phyloP scores from a whole-genome alignment of 2,113 vertebrate genomes.

The Chiloscyllium plagiosum region DNA sequence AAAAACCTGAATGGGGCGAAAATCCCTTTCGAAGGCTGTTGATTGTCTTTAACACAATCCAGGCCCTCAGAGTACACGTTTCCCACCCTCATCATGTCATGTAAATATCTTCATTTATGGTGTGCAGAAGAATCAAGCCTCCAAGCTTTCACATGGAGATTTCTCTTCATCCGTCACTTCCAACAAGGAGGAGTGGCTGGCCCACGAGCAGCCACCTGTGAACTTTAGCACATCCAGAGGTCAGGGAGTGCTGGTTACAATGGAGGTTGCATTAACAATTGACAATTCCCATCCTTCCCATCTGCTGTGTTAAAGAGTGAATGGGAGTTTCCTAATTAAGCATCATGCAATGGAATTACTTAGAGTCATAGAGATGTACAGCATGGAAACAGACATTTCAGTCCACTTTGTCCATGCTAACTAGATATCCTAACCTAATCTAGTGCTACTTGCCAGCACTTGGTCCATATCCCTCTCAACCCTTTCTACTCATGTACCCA shows the following conservation, averaged over 20 bases:
- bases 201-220: neutral
- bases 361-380: too few relatives aligned
- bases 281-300: neutral
- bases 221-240: neutral
- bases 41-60: neutral
- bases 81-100: slow-evolving; percentile 18
- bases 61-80: neutral
- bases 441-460: too few relatives aligned
- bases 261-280: neutral
- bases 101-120: neutral
- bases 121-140: neutral
- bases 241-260: neutral
- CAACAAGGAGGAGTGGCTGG: neutral
- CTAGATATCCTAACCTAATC: too few relatives aligned
- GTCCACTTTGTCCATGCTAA: too few relatives aligned
- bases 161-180: neutral
- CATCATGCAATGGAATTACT: neutral
- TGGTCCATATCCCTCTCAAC: too few relatives aligned
- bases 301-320: neutral
- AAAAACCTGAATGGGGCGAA: neutral
- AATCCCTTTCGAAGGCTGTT: neutral
- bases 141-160: neutral
- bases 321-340: neutral
- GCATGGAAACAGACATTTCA: too few relatives aligned
- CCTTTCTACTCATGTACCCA: too few relatives aligned